Conservation (phyloP, 2,888 invertebrate species). For the Nebria brevicollis region DNA sequence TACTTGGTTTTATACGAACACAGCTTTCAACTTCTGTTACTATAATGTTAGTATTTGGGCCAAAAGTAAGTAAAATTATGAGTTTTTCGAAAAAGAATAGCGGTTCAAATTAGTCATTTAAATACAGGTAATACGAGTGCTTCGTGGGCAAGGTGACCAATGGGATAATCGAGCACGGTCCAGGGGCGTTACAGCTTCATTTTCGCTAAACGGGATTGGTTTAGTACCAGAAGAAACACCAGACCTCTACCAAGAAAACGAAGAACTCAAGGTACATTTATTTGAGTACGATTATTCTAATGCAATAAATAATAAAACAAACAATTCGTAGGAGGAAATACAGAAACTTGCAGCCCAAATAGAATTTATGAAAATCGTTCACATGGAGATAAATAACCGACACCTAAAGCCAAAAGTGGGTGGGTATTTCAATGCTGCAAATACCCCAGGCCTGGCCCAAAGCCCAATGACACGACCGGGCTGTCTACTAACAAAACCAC, state of each 20-base stretch:
- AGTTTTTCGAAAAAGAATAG: conserved; percentile 13
- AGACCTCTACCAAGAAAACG: conserved; percentile 89
- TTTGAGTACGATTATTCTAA: neutral
- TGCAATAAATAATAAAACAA: neutral
- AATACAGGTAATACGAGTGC: conserved; percentile 77
- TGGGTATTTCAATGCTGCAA: conserved; percentile 78
- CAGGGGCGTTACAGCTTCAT: conserved; percentile 84
- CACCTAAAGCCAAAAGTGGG: conserved; percentile 86
- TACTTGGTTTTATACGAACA: conserved; percentile 90
- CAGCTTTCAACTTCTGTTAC: conserved; percentile 92
- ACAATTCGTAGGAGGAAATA: conserved; percentile 78
- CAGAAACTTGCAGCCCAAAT: conserved; percentile 92
- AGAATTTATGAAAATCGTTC: conserved; percentile 93
- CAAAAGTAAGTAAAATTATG: conserved; percentile 71
- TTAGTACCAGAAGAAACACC: conserved; percentile 85
- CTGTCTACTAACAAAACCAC: conserved; percentile 55
- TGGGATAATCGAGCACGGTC: conserved; percentile 89
- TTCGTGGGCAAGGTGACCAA: conserved; percentile 87
- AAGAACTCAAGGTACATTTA: conserved; percentile 80
- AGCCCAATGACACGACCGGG: conserved; percentile 59
- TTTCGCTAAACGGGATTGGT: conserved; percentile 87
- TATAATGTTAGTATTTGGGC: conserved; percentile 83
- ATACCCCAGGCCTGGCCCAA: conserved; percentile 61
- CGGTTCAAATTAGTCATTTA: neutral
- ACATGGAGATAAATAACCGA: conserved; percentile 92